A percentile compares a stretch with the other conserved stretches of the same genome.
phyloP scores from a whole-genome alignment of 1,140 invertebrate species.

The Eurosta solidaginis region DNA sequence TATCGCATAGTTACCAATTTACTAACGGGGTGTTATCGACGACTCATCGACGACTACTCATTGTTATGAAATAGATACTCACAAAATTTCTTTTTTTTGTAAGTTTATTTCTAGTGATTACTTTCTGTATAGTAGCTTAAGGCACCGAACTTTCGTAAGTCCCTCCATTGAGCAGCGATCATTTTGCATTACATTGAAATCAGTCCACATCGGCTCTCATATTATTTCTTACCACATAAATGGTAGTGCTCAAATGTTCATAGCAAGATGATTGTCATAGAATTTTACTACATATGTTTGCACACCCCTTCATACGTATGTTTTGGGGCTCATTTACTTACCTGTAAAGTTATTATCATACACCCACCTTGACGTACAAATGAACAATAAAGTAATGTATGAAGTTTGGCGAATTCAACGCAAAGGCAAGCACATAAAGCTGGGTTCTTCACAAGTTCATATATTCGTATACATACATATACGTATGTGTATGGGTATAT shows the following conservation, averaged over 20 bases:
- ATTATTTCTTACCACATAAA: background rate
- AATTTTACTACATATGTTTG: background rate
- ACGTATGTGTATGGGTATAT: background rate
- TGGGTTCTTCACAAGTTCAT: background rate
- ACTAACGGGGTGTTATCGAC: no score
- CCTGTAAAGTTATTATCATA: background rate
- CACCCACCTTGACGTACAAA: background rate
- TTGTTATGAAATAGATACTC: no score
- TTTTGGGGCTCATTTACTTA: background rate
- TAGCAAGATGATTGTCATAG: constrained; percentile 7
- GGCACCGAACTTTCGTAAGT: no score
- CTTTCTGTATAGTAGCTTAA: no score
- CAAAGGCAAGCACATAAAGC: background rate
- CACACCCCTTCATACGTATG: background rate
- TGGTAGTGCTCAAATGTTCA: constrained; percentile 7
- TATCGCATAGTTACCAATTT: no score
- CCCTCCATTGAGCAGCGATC: no score
- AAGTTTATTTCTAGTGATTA: no score
- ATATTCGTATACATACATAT: background rate
- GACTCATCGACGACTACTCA: no score
- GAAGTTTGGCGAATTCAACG: background rate
- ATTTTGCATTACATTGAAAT: no score
- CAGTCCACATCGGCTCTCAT: background rate
- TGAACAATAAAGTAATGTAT: constrained; percentile 1
- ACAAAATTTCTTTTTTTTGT: no score